phyloP scores from a whole-genome alignment of 2,113 vertebrate species.

The Excalfactoria chinensis region DNA sequence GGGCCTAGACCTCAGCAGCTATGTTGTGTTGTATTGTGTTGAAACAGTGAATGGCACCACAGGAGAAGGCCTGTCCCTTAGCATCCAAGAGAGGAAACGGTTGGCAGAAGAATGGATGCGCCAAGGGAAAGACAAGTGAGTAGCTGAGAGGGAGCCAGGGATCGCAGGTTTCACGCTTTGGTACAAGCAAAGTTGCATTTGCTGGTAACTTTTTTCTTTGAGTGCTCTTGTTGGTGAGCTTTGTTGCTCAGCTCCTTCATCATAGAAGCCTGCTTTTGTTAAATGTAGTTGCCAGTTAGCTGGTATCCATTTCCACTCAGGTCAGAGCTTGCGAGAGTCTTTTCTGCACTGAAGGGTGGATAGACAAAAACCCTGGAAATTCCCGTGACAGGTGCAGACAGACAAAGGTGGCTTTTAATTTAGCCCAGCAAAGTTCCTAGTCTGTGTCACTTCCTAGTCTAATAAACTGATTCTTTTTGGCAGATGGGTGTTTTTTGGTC shows the following conservation, averaged over 20 bases:
- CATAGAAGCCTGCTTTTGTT: neutral
- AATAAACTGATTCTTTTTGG: neutral
- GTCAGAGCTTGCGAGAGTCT: neutral
- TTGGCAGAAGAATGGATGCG: slow-evolving; percentile 88
- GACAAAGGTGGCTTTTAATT: neutral
- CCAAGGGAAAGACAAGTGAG: slow-evolving; percentile 86
- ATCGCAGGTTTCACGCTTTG: neutral
- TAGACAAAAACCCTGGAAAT: neutral
- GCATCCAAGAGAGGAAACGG: slow-evolving; percentile 84
- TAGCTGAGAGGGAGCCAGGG: neutral
- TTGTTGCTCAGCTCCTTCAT: neutral
- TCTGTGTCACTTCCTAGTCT: neutral
- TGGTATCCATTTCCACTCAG: neutral
- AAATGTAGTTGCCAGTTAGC: neutral
- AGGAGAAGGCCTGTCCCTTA: slow-evolving; percentile 92
- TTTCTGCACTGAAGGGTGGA: neutral
- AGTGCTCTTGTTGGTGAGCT: neutral
- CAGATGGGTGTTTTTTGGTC: neutral
- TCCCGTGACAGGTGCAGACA: neutral
- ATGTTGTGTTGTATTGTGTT: slow-evolving; percentile 41
- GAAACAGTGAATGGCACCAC: slow-evolving; percentile 94
- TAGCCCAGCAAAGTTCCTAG: neutral
- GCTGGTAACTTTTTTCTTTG: neutral
- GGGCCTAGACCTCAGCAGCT: neutral
- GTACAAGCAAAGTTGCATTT: neutral